These are phyloP conservation scores for Oscheius sp. DNA, from an alignment of 2,888 invertebrate species.

Conservation along the genomic window DNA sequence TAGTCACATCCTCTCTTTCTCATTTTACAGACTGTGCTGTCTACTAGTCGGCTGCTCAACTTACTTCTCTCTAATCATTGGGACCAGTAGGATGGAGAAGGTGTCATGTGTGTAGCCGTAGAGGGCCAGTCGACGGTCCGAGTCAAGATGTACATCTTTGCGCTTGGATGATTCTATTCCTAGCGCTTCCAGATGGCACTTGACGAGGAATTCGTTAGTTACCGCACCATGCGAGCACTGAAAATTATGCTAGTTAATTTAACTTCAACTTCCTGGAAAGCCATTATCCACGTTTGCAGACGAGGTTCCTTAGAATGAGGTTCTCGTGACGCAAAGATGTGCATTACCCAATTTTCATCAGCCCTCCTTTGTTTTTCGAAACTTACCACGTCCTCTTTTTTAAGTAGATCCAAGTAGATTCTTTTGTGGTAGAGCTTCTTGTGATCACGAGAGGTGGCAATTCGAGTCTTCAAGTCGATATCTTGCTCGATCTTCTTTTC, in stretches of 20 bases:
- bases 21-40: neutral
- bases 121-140: slow-evolving; percentile 87
- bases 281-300: slow-evolving; percentile 1
- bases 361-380: neutral
- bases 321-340: slow-evolving; percentile 21
- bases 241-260: slow-evolving; percentile 36
- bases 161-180: slow-evolving; percentile 48
- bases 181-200: slow-evolving; percentile 60
- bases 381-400: slow-evolving; percentile 72
- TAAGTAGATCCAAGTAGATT: slow-evolving; percentile 70
- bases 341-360: slow-evolving; percentile 28
- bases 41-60: neutral
- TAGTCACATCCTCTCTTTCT: slow-evolving; percentile 1
- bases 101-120: slow-evolving; percentile 96
- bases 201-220: slow-evolving; percentile 72
- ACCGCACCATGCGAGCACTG: slow-evolving; percentile 72
- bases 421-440: slow-evolving; percentile 78
- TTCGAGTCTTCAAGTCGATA: slow-evolving; percentile 88
- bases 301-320: slow-evolving; percentile 14
- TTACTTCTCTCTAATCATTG: slow-evolving; percentile 94
- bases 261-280: neutral
- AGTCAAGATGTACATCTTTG: slow-evolving; percentile 73
- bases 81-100: slow-evolving; percentile 89
- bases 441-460: slow-evolving; percentile 89
- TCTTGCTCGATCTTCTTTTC: slow-evolving; percentile 91